A percentile compares a stretch with the other conserved stretches of the same genome.
phyloP scores from a whole-genome alignment of 2,888 invertebrate species.

The Cheilosia vulpina region DNA sequence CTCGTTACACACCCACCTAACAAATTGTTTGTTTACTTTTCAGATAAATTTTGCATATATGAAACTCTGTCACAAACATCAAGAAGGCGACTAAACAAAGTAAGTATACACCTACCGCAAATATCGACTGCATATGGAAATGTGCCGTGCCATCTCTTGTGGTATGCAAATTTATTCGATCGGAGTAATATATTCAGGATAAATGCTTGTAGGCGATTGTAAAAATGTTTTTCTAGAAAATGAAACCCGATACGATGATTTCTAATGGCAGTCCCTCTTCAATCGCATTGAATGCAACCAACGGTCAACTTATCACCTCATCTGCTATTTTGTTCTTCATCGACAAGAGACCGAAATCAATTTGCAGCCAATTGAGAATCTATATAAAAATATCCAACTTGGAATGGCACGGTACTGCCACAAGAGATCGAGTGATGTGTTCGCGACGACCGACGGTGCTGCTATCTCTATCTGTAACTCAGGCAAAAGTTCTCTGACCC shows the following conservation, averaged over 20 bases:
- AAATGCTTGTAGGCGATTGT: not conserved
- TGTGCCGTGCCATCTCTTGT: not conserved
- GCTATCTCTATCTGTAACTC: constrained; percentile 37
- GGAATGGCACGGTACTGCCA: not conserved
- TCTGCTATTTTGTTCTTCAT: not conserved
- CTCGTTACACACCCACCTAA: constrained; percentile 10
- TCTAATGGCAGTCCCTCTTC: not conserved
- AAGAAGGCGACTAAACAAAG: constrained; percentile 72
- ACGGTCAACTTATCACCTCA: constrained; percentile 30
- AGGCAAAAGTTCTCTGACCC: constrained; percentile 72
- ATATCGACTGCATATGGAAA: constrained; percentile 31
- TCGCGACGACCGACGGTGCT: constrained; percentile 5
- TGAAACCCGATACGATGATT: constrained; percentile 55
- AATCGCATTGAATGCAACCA: not conserved
- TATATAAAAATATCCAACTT: constrained; percentile 55
- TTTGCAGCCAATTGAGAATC: constrained; percentile 63
- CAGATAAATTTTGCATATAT: constrained; percentile 69
- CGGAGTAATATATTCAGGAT: not conserved
- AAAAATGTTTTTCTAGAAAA: constrained; percentile 52
- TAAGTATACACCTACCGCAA: constrained; percentile 39
- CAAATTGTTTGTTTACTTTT: constrained; percentile 31
- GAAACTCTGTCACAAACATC: constrained; percentile 70
- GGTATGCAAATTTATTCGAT: constrained; percentile 41
- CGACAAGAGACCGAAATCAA: constrained; percentile 55
- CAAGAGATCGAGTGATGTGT: constrained; percentile 19